These are phyloP conservation scores for Tetragonula clypearis DNA, from an alignment of 1,140 invertebrate species.

Conservation along the genomic window DNA sequence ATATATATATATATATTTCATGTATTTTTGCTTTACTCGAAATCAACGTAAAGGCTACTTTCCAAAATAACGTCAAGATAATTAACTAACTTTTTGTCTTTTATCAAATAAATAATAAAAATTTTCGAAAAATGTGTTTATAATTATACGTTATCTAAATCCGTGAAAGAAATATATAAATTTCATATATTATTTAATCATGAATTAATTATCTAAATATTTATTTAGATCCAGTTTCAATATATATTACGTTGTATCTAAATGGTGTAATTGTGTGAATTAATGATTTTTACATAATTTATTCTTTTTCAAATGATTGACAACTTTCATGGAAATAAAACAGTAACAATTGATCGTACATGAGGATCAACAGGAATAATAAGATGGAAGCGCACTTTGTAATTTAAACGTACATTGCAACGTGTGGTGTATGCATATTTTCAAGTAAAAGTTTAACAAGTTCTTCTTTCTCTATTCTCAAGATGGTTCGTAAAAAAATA, in stretches of 20 bases:
- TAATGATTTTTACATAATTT: neutral
- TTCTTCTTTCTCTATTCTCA: slow-evolving; percentile 56
- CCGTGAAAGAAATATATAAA: neutral
- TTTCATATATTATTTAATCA: neutral
- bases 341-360: neutral
- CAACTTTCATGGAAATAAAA: neutral
- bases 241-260: neutral
- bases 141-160: neutral
- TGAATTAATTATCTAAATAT: neutral
- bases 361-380: neutral
- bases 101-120: neutral
- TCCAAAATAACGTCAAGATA: neutral
- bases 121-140: neutral
- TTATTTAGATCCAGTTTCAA: neutral
- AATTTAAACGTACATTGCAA: neutral
- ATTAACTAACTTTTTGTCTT: neutral
- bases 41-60: neutral
- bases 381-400: neutral
- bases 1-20: neutral
- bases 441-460: neutral
- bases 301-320: neutral
- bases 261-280: neutral
- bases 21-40: neutral
- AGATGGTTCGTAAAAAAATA: slow-evolving; percentile 96
- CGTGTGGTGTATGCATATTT: neutral